Base-by-base conservation (phyloP, 2,113 vertebrate genomes). In the Micronisus gabar region DNA sequence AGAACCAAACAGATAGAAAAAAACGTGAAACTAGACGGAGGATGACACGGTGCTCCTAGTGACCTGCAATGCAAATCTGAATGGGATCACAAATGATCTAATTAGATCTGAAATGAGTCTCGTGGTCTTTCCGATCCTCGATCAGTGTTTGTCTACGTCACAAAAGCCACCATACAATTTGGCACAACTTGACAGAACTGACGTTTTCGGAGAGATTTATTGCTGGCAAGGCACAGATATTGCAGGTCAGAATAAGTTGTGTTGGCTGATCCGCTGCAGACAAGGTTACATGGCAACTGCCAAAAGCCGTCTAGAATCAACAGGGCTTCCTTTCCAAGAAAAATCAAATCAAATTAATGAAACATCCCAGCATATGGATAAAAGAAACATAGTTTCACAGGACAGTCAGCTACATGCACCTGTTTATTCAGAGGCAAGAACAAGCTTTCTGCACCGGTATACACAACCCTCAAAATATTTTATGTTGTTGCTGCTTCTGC, bases 131-230 rank as follows among this genome's bases (percentile, higher is more conserved):
- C 55, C 18, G 53, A 13, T 26, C 82, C 30, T 47, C 30, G 27
- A 52, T 50, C 47, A 90, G 85, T 56, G 30, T 96, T 97, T 89
- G 88, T 88, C 93, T 79, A 17, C 59, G 41, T 80, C 96, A 96
- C 95, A 90, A 83, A 96, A 93, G 70, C 80, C 71, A 74, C 23
- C 5, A 1, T 47, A 81, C 34, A 80, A 68, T 93, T 94, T 50
- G 62, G 53, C 81, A 88, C 82, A 61, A 65, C 94, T 94, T 96
- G 81, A 88, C 75, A 96, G 75, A 62, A 79, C 27, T 76, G 87
- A 80, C 56, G 48, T 95, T 71, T 92, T 92, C 62, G 66, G 86
- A 86, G 80, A 70, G 72, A 52, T 26, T 91, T 62, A 23, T 38
- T 75, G 48, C 56, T 89, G 34, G 38, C 73, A n/a, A 41, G 41